These are phyloP conservation scores for Scolanthus callimorphus DNA, from an alignment of 92 coral and sea anemone species.

Conservation along the genomic window DNA sequence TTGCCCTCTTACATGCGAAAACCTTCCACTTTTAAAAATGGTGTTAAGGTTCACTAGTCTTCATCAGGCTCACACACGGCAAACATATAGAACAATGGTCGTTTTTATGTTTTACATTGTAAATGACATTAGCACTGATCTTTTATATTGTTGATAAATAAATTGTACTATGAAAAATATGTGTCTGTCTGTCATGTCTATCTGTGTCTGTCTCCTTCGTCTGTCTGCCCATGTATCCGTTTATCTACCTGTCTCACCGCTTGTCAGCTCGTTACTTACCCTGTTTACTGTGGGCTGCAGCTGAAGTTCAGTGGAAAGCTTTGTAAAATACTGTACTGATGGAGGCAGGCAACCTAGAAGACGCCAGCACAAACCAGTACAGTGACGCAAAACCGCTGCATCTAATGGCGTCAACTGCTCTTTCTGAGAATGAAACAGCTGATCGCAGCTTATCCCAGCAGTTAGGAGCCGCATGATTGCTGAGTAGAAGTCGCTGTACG, in stretches of 20 bases:
- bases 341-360: slow-evolving; percentile 74
- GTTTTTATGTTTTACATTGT: not conserved
- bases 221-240: too few relatives aligned
- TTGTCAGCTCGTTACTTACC: not conserved
- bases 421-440: slow-evolving; percentile 32
- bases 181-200: too few relatives aligned
- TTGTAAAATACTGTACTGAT: slow-evolving; percentile 47
- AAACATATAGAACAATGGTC: not conserved
- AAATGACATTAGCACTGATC: not conserved
- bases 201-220: too few relatives aligned
- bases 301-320: not conserved
- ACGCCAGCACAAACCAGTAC: slow-evolving; percentile 87
- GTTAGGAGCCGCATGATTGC: slow-evolving; percentile 57
- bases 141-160: not conserved
- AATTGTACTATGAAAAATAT: not conserved
- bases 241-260: too few relatives aligned
- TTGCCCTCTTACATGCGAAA: too few relatives aligned
- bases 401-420: slow-evolving; percentile 42
- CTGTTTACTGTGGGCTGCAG: not conserved
- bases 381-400: slow-evolving; percentile 72
- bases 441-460: slow-evolving; percentile 76
- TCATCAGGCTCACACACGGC: too few relatives aligned
- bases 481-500: slow-evolving; percentile 59
- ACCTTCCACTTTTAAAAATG: too few relatives aligned
- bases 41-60: too few relatives aligned